phyloP scores from a whole-genome alignment of 2,113 vertebrate genomes.

The Rattus norvegicus region GRCr8 NC_086038.1:44630501-44631000 shows the following conservation, averaged over 20 bases:
- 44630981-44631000: background rate
- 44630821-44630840: background rate
- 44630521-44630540: background rate
- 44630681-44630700: slow-evolving; percentile 1
- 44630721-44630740: background rate
- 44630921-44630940: background rate
- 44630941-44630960: background rate
- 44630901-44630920: background rate
- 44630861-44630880: background rate
- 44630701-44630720: background rate
- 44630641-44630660: background rate
- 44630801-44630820: background rate
- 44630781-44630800: background rate
- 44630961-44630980: background rate
- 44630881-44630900: background rate
- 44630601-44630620: background rate
- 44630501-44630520: background rate
- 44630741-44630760: background rate
- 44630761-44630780: background rate
- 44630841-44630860: background rate
- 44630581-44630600: background rate
- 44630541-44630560: background rate
- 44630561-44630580: background rate
- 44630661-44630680: background rate
- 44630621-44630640: background rate